Evolutionary conservation across 2,113 vertebrate species (phyloP).

Genomic region (Psammodynastes pulverulentus): DNA sequence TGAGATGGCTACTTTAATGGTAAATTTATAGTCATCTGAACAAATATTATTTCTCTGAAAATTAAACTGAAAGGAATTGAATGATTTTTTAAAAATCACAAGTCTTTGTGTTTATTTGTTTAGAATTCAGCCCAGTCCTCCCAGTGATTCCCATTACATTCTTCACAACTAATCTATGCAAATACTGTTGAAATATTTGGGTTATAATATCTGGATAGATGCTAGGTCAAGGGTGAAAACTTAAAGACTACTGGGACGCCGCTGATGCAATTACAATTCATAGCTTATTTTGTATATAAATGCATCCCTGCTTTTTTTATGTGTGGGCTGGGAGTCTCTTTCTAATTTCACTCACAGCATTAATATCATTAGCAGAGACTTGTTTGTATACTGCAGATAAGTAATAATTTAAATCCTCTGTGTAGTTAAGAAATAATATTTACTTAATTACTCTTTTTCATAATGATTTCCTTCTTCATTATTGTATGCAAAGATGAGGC

Average conservation of each 20-base stretch:
- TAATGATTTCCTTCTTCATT: conserved; percentile 11
- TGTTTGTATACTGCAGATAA: conserved; percentile 26
- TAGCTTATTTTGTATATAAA: conserved; percentile 29
- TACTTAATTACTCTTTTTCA: conserved; percentile 11
- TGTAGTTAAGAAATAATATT: conserved; percentile 31
- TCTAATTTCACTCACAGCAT: conserved; percentile 29
- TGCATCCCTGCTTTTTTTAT: background rate
- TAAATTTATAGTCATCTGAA: background rate
- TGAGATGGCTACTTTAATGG: background rate
- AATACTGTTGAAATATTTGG: conserved; percentile 23
- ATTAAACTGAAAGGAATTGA: background rate
- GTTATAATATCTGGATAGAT: background rate
- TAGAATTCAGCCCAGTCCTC: background rate
- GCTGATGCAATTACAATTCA: background rate
- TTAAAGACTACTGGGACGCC: conserved; percentile 1
- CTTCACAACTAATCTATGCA: conserved; percentile 18
- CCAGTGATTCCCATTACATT: conserved; percentile 13
- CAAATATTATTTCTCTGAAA: background rate
- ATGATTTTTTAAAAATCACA: background rate
- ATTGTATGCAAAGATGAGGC: conserved; percentile 13
- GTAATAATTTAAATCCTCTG: conserved; percentile 19
- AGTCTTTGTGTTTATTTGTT: conserved; percentile 12
- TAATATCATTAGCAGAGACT: conserved; percentile 25
- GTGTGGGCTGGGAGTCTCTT: conserved; percentile 18
- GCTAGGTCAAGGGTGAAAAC: conserved; percentile 8